Evolutionary conservation across 2,113 vertebrate genomes (phyloP).

Genomic region (Dryoscopus gambensis): DNA sequence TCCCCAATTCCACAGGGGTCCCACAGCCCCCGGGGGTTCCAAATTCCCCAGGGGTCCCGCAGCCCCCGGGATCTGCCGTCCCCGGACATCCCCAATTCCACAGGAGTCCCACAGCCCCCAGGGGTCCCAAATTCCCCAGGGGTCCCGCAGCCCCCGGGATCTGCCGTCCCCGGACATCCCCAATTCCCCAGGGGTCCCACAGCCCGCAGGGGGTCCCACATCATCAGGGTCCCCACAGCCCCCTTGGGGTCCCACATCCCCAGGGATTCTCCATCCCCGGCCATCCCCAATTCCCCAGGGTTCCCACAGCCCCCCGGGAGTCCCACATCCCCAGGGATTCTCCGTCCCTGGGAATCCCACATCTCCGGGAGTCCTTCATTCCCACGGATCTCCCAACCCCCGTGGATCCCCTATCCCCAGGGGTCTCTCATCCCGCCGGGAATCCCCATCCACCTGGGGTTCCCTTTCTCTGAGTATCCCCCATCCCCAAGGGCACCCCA

Average conservation of each 20-base stretch:
- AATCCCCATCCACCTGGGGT: background rate
- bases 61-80: too few species aligned
- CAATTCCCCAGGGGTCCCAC: too few species aligned
- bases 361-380: background rate
- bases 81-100: too few species aligned
- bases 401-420: background rate
- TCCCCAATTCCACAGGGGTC: too few species aligned
- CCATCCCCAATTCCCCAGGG: background rate
- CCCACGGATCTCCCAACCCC: background rate
- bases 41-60: too few species aligned
- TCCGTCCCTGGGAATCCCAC: background rate
- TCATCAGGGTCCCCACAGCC: too few species aligned
- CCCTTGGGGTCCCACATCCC: background rate
- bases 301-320: accelerated
- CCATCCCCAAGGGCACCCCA: too few species aligned
- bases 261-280: accelerated
- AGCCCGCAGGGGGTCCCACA: background rate
- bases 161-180: background rate
- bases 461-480: background rate
- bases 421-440: background rate
- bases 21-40: too few species aligned
- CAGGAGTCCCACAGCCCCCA: too few species aligned
- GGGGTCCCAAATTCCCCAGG: too few species aligned
- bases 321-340: background rate
- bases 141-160: background rate